phyloP scores from a whole-genome alignment of 2,797 vertebrate species.

The Emys orbicularis region DNA sequence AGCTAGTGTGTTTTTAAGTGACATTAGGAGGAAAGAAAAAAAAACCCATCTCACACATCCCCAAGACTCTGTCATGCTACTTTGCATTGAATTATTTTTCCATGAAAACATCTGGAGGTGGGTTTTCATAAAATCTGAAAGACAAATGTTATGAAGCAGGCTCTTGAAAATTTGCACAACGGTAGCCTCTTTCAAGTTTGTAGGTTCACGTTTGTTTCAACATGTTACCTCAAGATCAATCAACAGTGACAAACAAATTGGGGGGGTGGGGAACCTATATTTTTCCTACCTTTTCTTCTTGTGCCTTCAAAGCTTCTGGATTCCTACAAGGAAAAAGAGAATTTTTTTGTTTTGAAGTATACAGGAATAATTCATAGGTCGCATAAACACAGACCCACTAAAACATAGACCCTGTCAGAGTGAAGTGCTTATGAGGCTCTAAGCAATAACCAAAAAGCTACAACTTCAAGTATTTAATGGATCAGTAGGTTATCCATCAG shows the following conservation, averaged over 20 bases:
- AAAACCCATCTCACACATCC: background rate
- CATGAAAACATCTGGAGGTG: background rate
- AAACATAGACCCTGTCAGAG: background rate
- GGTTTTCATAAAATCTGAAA: background rate
- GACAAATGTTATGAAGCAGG: background rate
- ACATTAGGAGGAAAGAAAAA: background rate
- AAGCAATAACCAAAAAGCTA: background rate
- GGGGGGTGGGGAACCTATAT: conserved; percentile 4
- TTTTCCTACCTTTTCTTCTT: conserved; percentile 84
- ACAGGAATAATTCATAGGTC: conserved; percentile 57
- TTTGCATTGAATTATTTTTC: background rate
- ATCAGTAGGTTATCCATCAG: background rate
- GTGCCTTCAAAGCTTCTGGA: conserved; percentile 76
- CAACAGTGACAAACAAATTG: conserved; percentile 28
- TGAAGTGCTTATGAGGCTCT: background rate
- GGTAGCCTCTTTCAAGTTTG: background rate
- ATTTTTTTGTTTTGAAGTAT: conserved; percentile 52
- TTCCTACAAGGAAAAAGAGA: conserved; percentile 81
- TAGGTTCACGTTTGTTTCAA: conserved; percentile 16
- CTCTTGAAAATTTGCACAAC: conserved; percentile 19
- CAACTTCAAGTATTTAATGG: background rate
- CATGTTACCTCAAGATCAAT: conserved; percentile 28
- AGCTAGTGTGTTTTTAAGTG: background rate
- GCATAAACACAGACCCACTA: background rate
- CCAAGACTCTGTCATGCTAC: background rate